Conservation (phyloP, 2,888 invertebrate species). For the Anodontia alba region DNA sequence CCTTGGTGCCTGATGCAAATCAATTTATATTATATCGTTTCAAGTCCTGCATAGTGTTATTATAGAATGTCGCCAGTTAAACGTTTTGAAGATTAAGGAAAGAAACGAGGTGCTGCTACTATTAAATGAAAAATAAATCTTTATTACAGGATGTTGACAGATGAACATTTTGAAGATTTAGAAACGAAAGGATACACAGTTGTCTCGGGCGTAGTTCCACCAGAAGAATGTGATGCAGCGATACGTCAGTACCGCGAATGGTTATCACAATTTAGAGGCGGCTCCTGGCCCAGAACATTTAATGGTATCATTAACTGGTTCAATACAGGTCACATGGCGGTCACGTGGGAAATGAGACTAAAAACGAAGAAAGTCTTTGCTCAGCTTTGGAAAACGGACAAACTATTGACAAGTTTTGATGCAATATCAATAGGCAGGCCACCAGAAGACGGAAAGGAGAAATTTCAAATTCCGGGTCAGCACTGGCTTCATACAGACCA, state of each 20-base stretch:
- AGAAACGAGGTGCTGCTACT: no score
- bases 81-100: no score
- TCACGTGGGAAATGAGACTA: constrained; percentile 14
- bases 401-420: constrained; percentile 73
- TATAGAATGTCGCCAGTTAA: no score
- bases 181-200: constrained; percentile 63
- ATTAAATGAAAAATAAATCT: no score
- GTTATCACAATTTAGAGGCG: constrained; percentile 45
- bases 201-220: constrained; percentile 47
- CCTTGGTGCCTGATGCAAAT: no score
- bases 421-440: constrained; percentile 73
- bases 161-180: constrained; percentile 45
- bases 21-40: no score
- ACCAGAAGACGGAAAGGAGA: constrained; percentile 65
- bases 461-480: constrained; percentile 39
- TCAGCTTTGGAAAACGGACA: constrained; percentile 73
- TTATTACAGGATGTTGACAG: constrained; percentile 47
- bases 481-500: constrained; percentile 78
- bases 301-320: constrained; percentile 28
- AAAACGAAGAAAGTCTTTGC: constrained; percentile 68
- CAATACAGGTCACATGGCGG: constrained; percentile 16
- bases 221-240: constrained; percentile 56
- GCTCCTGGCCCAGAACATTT: background rate
- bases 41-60: no score
- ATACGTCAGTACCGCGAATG: constrained; percentile 56